These are phyloP conservation scores for Antrozous pallidus DNA, from an alignment of 2,797 vertebrate species.

Conservation along the genomic window DNA sequence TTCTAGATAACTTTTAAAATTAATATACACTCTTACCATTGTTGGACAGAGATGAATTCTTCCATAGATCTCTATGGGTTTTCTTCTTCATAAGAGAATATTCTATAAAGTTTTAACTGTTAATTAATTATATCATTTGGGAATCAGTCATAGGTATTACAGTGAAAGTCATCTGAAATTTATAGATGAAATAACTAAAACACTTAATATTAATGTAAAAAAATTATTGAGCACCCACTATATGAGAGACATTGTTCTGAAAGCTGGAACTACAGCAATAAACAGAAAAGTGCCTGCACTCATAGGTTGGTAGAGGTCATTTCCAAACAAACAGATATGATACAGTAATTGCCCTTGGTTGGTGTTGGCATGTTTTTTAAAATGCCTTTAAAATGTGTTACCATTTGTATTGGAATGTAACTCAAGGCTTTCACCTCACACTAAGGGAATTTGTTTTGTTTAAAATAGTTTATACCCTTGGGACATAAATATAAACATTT, in stretches of 20 bases:
- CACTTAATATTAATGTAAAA: neutral
- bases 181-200: neutral
- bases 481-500: neutral
- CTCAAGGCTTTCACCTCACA: neutral
- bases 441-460: neutral
- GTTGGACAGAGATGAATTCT: neutral
- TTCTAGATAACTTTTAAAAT: neutral
- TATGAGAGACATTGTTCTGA: neutral
- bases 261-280: neutral
- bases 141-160: neutral
- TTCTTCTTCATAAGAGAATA: neutral
- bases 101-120: neutral
- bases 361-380: neutral
- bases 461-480: neutral
- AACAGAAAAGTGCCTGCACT: neutral
- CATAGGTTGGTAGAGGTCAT: neutral
- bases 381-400: neutral
- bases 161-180: neutral
- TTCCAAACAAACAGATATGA: neutral
- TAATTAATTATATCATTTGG: neutral
- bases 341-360: neutral
- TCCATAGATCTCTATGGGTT: neutral
- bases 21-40: neutral
- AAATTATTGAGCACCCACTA: neutral
- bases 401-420: neutral